These are phyloP conservation scores for Drosophila borealis DNA, from an alignment of 2,888 invertebrate species.

Conservation along the genomic window DNA sequence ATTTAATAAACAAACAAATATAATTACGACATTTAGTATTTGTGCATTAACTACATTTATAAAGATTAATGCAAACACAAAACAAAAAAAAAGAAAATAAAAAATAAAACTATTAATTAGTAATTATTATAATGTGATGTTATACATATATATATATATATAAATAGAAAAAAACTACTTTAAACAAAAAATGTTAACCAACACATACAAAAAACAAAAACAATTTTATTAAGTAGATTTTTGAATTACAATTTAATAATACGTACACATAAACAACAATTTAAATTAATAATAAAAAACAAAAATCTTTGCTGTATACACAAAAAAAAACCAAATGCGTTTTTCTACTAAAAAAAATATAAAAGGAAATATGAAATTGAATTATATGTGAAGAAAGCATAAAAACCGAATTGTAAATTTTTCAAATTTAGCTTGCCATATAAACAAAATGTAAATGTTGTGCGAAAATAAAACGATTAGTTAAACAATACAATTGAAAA, in stretches of 20 bases:
- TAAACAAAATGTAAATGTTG: constrained; percentile 61
- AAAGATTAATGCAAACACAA: constrained; percentile 27
- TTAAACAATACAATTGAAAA: constrained; percentile 25
- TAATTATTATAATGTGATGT: constrained; percentile 83
- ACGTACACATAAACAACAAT: constrained; percentile 44
- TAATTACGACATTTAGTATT: constrained; percentile 73
- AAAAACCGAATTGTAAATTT: constrained; percentile 57
- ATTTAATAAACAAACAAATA: constrained; percentile 62
- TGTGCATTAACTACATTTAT: constrained; percentile 65
- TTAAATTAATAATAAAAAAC: constrained; percentile 14
- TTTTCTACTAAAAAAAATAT: constrained; percentile 17
- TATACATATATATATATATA: constrained; percentile 57
- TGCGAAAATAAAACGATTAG: constrained; percentile 47
- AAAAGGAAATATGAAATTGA: constrained; percentile 34
- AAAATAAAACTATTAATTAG: constrained; percentile 70
- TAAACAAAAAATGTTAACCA: constrained; percentile 69
- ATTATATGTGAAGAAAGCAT: not conserved
- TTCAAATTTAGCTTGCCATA: constrained; percentile 57
- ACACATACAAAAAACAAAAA: constrained; percentile 44
- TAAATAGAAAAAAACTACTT: constrained; percentile 39
- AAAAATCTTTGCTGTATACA: constrained; percentile 49
- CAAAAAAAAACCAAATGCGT: not conserved
- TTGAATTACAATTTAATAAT: constrained; percentile 70
- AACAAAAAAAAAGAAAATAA: constrained; percentile 14
- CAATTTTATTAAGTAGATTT: constrained; percentile 82